These are phyloP conservation scores for Vespertilio murinus DNA, from an alignment of 2,797 vertebrate species.

Conservation along the genomic window DNA sequence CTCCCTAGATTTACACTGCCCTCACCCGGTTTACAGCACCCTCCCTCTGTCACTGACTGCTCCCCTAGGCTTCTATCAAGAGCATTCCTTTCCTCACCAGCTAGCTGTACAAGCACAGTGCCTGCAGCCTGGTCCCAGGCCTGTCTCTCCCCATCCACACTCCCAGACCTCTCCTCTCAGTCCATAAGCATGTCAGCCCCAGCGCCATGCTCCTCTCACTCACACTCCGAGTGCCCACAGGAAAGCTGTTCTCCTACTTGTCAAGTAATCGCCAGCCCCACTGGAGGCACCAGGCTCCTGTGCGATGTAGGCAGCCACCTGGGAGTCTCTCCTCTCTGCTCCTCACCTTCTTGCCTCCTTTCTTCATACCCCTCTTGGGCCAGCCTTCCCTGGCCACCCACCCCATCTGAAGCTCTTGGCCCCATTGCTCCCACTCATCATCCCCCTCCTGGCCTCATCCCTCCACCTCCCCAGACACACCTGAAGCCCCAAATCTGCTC, in stretches of 20 bases:
- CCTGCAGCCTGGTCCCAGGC: background rate
- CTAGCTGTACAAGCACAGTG: background rate
- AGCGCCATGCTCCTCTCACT: background rate
- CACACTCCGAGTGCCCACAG: accelerated
- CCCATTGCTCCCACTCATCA: too few species aligned
- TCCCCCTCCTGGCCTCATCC: too few species aligned
- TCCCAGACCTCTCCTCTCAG: background rate
- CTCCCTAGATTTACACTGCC: background rate
- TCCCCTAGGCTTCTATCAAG: background rate
- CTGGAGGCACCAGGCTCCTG: background rate
- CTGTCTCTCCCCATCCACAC: background rate
- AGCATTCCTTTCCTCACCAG: too few species aligned
- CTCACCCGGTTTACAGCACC: background rate
- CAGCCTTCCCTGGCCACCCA: too few species aligned
- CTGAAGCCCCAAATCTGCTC: too few species aligned
- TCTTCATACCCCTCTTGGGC: background rate
- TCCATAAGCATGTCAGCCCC: background rate
- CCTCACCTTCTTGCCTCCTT: accelerated
- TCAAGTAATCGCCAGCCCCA: accelerated
- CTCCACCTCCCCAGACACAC: too few species aligned
- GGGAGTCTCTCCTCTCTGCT: accelerated
- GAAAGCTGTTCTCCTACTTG: accelerated
- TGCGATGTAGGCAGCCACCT: accelerated
- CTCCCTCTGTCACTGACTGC: background rate
- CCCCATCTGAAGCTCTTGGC: too few species aligned